Percentiles rank a stretch among this genome's conserved stretches.
phyloP scores from a whole-genome alignment of 2,113 vertebrate species.

The Okapia johnstoni region DNA sequence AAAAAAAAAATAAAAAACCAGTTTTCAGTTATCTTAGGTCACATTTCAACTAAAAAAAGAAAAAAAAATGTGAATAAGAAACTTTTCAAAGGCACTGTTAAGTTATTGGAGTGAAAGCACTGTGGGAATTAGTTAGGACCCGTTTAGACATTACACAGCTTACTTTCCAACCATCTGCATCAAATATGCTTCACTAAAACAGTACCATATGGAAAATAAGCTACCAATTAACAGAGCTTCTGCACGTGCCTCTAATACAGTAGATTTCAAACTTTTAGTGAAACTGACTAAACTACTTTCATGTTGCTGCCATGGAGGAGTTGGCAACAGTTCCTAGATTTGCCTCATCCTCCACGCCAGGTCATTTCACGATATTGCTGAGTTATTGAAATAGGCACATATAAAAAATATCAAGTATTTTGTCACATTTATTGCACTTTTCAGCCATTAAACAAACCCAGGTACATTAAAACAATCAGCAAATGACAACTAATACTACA shows the following conservation, averaged over 20 bases:
- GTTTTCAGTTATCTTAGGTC: constrained; percentile 82
- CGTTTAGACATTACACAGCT: constrained; percentile 87
- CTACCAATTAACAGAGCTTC: constrained; percentile 94
- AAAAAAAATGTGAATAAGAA: constrained; percentile 82
- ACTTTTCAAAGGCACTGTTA: constrained; percentile 78
- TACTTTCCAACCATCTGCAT: constrained; percentile 94
- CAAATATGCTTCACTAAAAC: constrained; percentile 96
- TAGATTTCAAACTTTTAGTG: constrained; percentile 91
- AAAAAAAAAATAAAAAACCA: constrained; percentile 79
- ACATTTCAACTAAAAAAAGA: constrained; percentile 83
- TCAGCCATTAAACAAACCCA: constrained; percentile 59
- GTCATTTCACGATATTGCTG: constrained; percentile 71
- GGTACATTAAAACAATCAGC: neutral
- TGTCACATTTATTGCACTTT: constrained; percentile 62
- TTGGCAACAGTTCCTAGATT: constrained; percentile 79
- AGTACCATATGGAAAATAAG: constrained; percentile 97
- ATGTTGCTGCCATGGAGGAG: constrained; percentile 87
- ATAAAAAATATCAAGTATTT: constrained; percentile 58
- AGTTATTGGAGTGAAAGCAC: constrained; percentile 83
- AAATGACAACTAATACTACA: constrained; percentile 24
- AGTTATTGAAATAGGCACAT: constrained; percentile 72
- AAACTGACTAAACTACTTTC: constrained; percentile 92
- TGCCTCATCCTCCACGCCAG: constrained; percentile 80
- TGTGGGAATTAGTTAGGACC: constrained; percentile 86
- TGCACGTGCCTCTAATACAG: constrained; percentile 89